A percentile compares a stretch with the other conserved stretches of the same genome.
Evolutionary conservation across 2,888 invertebrate genomes (phyloP).

Genomic region (Drosophila diplacantha): DNA sequence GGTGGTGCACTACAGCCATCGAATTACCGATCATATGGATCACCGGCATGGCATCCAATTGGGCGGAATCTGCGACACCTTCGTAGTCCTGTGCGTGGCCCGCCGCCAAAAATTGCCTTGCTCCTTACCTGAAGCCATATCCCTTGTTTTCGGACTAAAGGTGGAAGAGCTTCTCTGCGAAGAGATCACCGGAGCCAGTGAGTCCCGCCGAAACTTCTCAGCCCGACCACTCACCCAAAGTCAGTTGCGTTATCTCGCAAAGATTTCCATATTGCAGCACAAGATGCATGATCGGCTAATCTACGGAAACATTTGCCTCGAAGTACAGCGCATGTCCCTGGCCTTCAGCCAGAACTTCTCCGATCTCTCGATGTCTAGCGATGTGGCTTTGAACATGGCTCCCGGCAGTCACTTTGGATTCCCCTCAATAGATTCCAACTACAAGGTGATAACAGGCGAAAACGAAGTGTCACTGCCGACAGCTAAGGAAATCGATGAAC

Average conservation of each 20-base stretch:
- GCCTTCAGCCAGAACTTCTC: slow-evolving; percentile 40
- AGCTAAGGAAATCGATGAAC: slow-evolving; percentile 9
- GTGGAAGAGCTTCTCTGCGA: slow-evolving; percentile 38
- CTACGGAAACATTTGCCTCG: slow-evolving; percentile 33
- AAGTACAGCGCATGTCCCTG: slow-evolving; percentile 38
- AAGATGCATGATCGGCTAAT: slow-evolving; percentile 44
- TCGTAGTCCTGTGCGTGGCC: slow-evolving; percentile 51
- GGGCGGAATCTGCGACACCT: slow-evolving; percentile 50
- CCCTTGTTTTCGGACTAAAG: slow-evolving; percentile 30
- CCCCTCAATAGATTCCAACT: slow-evolving; percentile 32
- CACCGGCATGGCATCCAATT: slow-evolving; percentile 30
- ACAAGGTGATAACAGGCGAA: slow-evolving; percentile 1
- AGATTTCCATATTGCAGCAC: slow-evolving; percentile 43
- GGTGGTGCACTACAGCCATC: slow-evolving; percentile 58
- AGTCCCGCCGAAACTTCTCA: slow-evolving; percentile 35
- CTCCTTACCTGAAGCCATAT: slow-evolving; percentile 47
- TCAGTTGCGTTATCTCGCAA: slow-evolving; percentile 46
- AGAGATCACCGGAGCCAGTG: slow-evolving; percentile 39
- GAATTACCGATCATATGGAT: slow-evolving; percentile 44
- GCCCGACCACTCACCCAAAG: slow-evolving; percentile 39
- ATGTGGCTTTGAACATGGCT: slow-evolving; percentile 45
- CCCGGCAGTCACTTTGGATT: slow-evolving; percentile 50
- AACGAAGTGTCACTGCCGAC: neutral
- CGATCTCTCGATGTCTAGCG: neutral
- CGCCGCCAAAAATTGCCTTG: slow-evolving; percentile 22